These are phyloP conservation scores for Listrodromus nycthemerus DNA, from an alignment of 2,888 invertebrate genomes.

Conservation along the genomic window DNA sequence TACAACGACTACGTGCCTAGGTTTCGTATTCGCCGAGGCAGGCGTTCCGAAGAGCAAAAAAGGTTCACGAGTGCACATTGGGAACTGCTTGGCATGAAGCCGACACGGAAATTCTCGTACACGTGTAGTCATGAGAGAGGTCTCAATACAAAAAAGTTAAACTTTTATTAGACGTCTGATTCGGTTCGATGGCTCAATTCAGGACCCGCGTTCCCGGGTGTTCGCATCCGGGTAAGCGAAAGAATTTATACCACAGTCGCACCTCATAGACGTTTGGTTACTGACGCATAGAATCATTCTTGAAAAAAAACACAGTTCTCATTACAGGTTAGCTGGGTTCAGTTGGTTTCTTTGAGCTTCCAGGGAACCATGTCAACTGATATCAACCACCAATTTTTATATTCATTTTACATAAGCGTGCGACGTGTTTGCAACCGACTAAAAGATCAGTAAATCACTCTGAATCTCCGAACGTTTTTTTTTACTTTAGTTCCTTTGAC, in stretches of 20 bases:
- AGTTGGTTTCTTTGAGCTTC: no score
- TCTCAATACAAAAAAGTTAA: background rate
- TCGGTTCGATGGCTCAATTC: background rate
- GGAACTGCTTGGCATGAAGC: background rate
- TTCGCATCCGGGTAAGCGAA: background rate
- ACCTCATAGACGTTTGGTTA: no score
- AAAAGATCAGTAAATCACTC: no score
- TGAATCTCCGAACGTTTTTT: background rate
- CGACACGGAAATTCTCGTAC: background rate
- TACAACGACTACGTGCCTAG: background rate
- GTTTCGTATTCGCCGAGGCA: background rate
- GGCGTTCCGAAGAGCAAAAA: background rate
- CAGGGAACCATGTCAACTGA: no score
- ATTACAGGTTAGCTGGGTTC: no score
- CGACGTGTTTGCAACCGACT: no score
- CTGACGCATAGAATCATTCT: no score
- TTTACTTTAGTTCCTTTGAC: background rate
- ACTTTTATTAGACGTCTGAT: background rate
- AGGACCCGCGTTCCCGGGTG: background rate
- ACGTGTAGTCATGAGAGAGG: background rate
- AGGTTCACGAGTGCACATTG: background rate
- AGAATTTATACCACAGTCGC: background rate
- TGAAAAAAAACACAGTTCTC: no score
- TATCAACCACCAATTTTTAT: no score
- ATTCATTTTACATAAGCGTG: no score